Evolutionary conservation across 2,888 invertebrate genomes (phyloP), one percentile per base, ranked within the genome.

Genomic region (Shargacucullia verbasci): DNA sequence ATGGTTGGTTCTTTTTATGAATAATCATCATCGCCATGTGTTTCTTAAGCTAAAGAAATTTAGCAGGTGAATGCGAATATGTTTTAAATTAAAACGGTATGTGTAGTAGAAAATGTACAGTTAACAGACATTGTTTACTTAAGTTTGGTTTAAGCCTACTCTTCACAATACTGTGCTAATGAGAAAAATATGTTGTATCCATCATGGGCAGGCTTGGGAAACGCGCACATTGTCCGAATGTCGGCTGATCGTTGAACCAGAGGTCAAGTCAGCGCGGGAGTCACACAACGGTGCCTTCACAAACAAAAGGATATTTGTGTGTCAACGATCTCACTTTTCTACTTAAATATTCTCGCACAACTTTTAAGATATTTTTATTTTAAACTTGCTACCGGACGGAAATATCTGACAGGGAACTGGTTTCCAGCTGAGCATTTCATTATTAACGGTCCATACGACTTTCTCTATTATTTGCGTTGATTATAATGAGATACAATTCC

Each of bases 241-340:
- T 76, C 67, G 66, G 66, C 59, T 73, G 76, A 80, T 75, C 76
- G 69, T 79, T 79, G 78, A 80, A 77, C 70, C 53, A 65, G 47
- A 56, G 58, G 44, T 33, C 43, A 43, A 57, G 63, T 60, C 78
- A 70, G 79, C 78, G 76, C 79, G 73, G 73, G 78, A 78, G 83
- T 81, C 84, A 76, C 48, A 74, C 83, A 89, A 89, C 91, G 86
- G 90, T 85, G 79, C 76, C 74, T 74, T 45, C 45, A 56, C 65
- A 76, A 72, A 79, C 73, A 78, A 70, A 73, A 65, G 79, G 78
- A 29, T 27, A 60, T 60, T 70, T 66, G 59, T 57, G 54, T 66
- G 70, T 69, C 73, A 78, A 77, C 65, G 56, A 68, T 69, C 66
- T 71, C 70, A 59, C 64, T 77, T 72, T 74, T 62, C 61, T 69